Base-by-base conservation (phyloP, 2,888 invertebrate species). In the Megamerina dolium region DNA sequence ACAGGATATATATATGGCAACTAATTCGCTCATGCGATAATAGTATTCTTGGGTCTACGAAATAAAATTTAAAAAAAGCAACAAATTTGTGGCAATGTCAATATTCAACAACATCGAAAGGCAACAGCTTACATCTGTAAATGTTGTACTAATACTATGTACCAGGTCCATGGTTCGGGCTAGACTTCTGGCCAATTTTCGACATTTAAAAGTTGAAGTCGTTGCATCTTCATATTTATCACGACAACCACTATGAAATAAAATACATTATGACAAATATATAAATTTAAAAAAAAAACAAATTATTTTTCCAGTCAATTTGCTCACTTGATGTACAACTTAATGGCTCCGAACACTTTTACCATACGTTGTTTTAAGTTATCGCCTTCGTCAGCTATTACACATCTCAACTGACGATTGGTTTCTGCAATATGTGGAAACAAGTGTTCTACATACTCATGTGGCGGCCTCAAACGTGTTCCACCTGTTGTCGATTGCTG, bases 1-100 rank as follows among this genome's bases (percentile, higher is more conserved):
- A 33, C 60, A 61, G 31, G 59, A 57, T 38, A 59, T 59, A 31
- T 61, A 61, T 29, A 52, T 53, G 19, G 58, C 57, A n/a, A 61
- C 52, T 29, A 63, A 54, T 21, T 52, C 52, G 34, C 57, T 53
- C 49, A 63, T 57, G 12, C 57, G 55, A 18, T 56, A 57, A 9
- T 50, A 43, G 19, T 50, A 52, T 26, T 19, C 37, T 2, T 31
- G 21, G 8, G 49, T 40, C 33, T 45, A 21, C 1, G 40, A 33
- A n/a, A 36, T 3, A 12, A 40, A 40, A 31, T 23, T 13, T 16
- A 6, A 30, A 27, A 21, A n/a, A n/a, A n/a, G n/a, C n/a, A n/a
- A n/a, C n/a, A n/a, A n/a, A n/a, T n/a, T n/a, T n/a, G n/a, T n/a
- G n/a, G n/a, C n/a, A n/a, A n/a, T n/a, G n/a, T n/a, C n/a, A n/a